Evolutionary conservation across 2,888 invertebrate genomes (phyloP), one percentile per base, ranked within the genome.

Genomic region (Pandemis heparana): DNA sequence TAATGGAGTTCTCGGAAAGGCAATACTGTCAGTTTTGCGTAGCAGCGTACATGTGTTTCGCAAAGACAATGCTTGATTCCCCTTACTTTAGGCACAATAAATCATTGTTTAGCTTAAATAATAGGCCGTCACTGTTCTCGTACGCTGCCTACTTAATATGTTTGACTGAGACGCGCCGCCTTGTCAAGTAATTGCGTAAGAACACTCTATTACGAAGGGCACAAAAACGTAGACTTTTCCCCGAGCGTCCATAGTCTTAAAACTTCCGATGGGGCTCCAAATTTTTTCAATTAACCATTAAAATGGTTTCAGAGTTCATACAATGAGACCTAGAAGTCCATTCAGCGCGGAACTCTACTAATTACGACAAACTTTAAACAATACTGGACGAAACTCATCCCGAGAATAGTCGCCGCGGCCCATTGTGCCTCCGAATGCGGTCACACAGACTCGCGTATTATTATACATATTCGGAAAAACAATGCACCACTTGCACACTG

Each of bases 341-440:
- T 74, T 74, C 74, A 74, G 43, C 74, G 65, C 60, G 74, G 61
- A 74, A 74, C 74, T 74, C 69, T 74, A 70, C 74, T 74, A 74
- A 74, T 74, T 74, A 74, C 74, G 74, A 74, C 74, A 70, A 74
- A 74, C 74, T 74, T 74, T 74, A 74, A 74, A 74, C 74, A 74
- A 74, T 74, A 74, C 69, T 74, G 74, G 74, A 74, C 74, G 74
- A 74, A 74, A 74, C 69, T 74, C 70, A 74, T 74, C 74, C 70
- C 41, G 74, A 74, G 74, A 70, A 73, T 73, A 69, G 73, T 73
- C 73, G 46, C 64, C 51, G 72, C 72, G 74, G 74, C 60, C 69
- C 69, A 74, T 74, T 74, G 74, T 74, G 74, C 59, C 59, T 16
- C 7, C 65, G 74, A 74, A 74, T 70, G 74, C 69, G 74, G 74